A percentile compares a stretch with the other conserved stretches of the same genome.
Evolutionary conservation across 2,797 vertebrate species (phyloP).

Genomic region (Melanotaenia parkinsoni): DNA sequence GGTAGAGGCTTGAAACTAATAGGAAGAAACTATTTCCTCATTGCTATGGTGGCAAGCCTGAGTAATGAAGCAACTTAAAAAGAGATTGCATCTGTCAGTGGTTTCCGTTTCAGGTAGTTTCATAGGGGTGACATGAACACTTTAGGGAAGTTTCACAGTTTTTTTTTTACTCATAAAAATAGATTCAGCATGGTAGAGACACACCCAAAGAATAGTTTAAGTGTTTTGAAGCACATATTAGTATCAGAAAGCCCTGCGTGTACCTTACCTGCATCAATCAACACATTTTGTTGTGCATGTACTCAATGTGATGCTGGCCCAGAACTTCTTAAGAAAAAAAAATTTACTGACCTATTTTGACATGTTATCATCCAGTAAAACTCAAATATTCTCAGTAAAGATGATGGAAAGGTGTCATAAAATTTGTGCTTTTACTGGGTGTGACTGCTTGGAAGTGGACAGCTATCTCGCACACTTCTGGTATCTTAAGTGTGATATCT

Average conservation of each 20-base stretch:
- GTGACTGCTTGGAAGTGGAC: constrained; percentile 26
- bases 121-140: constrained; percentile 8
- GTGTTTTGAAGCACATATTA: not conserved
- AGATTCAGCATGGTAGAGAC: not conserved
- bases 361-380: not conserved
- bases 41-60: constrained; percentile 18
- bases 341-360: not conserved
- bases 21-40: constrained; percentile 29
- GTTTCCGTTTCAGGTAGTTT: constrained; percentile 52
- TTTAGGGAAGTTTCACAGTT: constrained; percentile 18
- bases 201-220: constrained; percentile 9
- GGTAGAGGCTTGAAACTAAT: not conserved
- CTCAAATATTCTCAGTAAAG: not conserved
- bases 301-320: not conserved
- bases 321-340: not conserved
- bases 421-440: constrained; percentile 13
- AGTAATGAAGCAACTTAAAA: constrained; percentile 11
- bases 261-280: not conserved
- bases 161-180: constrained; percentile 1
- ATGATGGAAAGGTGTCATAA: not conserved
- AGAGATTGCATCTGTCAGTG: constrained; percentile 20
- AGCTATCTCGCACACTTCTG: constrained; percentile 25
- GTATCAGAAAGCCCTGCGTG: not conserved
- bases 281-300: not conserved
- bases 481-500: constrained; percentile 37